A percentile compares a stretch with the other conserved stretches of the same genome.
Conservation (phyloP, 2,797 vertebrate species). For the Tokudaia muenninki region DNA sequence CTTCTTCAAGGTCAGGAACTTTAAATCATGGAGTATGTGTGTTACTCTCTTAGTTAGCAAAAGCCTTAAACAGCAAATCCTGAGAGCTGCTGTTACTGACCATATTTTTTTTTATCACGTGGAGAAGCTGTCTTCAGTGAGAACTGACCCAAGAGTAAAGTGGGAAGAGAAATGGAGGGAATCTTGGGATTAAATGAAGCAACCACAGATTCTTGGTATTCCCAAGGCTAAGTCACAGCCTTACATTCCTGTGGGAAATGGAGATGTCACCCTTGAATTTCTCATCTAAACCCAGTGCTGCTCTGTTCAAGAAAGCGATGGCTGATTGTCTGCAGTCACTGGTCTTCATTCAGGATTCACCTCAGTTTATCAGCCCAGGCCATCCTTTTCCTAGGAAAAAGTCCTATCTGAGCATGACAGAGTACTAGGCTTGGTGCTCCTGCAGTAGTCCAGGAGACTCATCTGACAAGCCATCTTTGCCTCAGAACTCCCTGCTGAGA, state of each 20-base stretch:
- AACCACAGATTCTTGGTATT: background rate
- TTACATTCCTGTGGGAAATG: background rate
- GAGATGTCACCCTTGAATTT: background rate
- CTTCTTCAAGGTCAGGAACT: background rate
- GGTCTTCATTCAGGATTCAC: background rate
- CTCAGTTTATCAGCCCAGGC: background rate
- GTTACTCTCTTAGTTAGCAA: background rate
- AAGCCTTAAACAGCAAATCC: too few species aligned
- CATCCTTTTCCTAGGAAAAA: background rate
- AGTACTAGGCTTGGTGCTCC: background rate
- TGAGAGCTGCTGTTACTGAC: background rate
- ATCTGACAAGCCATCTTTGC: background rate
- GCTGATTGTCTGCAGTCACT: background rate
- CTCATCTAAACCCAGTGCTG: background rate
- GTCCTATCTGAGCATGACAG: background rate
- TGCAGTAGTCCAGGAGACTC: too few species aligned
- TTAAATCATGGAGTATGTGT: background rate
- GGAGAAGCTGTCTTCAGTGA: background rate
- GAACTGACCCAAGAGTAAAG: background rate
- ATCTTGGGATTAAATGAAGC: background rate
- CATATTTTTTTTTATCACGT: background rate
- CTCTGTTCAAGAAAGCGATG: background rate
- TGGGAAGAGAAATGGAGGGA: background rate
- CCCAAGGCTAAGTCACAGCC: background rate
- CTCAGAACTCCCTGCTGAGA: background rate